Conservation (phyloP, 92 coral and sea anemone genomes). For the Metridium senile region DNA sequence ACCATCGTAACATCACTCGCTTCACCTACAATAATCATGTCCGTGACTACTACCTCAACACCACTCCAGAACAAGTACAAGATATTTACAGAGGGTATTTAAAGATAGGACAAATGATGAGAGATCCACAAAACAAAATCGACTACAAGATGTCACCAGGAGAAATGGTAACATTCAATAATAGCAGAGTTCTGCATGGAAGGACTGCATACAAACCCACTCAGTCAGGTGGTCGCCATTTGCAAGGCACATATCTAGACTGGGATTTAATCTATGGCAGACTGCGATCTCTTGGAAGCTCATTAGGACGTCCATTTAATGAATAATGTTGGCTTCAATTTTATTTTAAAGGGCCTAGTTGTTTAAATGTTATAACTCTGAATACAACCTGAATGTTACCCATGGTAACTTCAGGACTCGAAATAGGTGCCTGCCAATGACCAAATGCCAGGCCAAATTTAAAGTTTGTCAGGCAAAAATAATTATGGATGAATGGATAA, state of each 20-base stretch:
- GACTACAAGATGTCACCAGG: constrained; percentile 78
- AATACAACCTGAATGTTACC: no score
- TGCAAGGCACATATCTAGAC: constrained; percentile 78
- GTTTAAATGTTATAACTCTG: no score
- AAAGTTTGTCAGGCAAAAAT: no score
- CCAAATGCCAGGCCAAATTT: no score
- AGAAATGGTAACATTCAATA: constrained; percentile 74
- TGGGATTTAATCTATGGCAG: constrained; percentile 89
- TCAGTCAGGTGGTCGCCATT: constrained; percentile 52
- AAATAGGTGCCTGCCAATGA: no score
- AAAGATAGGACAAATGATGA: constrained; percentile 62
- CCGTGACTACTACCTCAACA: constrained; percentile 55
- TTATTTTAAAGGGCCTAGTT: no score
- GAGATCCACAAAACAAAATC: constrained; percentile 66
- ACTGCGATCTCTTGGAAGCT: constrained; percentile 61
- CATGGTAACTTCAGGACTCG: no score
- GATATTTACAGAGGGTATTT: constrained; percentile 63
- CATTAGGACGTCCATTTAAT: constrained; percentile 52
- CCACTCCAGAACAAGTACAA: constrained; percentile 58
- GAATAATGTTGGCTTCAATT: constrained; percentile 8
- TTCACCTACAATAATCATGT: constrained; percentile 74
- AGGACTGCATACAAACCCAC: constrained; percentile 60
- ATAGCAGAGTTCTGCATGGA: constrained; percentile 85
- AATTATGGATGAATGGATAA: no score
- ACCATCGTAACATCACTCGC: constrained; percentile 44